phyloP scores from a whole-genome alignment of 2,888 invertebrate genomes.

The Lingula anatina region DNA sequence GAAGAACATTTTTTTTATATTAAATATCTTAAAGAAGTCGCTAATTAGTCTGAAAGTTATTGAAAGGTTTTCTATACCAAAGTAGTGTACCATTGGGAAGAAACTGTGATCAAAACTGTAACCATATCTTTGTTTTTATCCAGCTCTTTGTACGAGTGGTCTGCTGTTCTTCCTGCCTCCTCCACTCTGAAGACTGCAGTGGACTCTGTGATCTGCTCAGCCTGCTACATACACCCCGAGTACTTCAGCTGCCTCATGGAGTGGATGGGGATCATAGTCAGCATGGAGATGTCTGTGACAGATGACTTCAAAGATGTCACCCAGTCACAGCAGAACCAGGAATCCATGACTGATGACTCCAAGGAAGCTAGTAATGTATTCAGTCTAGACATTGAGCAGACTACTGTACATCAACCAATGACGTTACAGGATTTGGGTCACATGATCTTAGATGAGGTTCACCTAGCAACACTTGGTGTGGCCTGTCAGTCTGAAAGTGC shows the following conservation, averaged over 20 bases:
- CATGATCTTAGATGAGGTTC: slow-evolving; percentile 47
- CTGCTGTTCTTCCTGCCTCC: slow-evolving; percentile 64
- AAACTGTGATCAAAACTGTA: too few relatives aligned
- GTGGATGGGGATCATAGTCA: slow-evolving; percentile 62
- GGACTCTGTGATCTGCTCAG: slow-evolving; percentile 79
- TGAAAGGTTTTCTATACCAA: too few relatives aligned
- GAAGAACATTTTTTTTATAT: background rate
- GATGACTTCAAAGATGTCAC: slow-evolving; percentile 57
- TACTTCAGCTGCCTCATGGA: slow-evolving; percentile 70
- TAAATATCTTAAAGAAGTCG: too few relatives aligned
- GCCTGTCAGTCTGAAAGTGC: slow-evolving; percentile 77
- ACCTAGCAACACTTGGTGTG: slow-evolving; percentile 71
- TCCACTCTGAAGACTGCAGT: slow-evolving; percentile 72
- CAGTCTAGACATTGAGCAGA: background rate
- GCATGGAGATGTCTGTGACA: slow-evolving; percentile 57
- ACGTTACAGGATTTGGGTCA: slow-evolving; percentile 31
- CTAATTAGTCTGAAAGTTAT: too few relatives aligned
- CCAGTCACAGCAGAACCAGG: slow-evolving; percentile 21
- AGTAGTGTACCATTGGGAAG: too few relatives aligned
- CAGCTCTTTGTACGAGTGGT: slow-evolving; percentile 71
- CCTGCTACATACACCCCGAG: slow-evolving; percentile 77
- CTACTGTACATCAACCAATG: slow-evolving; percentile 12
- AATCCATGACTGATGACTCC: slow-evolving; percentile 54
- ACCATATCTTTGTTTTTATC: slow-evolving; percentile 13
- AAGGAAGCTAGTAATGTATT: slow-evolving; percentile 38